Base-by-base conservation (phyloP, 2,113 vertebrate genomes). In the Tauraco erythrolophus region DNA sequence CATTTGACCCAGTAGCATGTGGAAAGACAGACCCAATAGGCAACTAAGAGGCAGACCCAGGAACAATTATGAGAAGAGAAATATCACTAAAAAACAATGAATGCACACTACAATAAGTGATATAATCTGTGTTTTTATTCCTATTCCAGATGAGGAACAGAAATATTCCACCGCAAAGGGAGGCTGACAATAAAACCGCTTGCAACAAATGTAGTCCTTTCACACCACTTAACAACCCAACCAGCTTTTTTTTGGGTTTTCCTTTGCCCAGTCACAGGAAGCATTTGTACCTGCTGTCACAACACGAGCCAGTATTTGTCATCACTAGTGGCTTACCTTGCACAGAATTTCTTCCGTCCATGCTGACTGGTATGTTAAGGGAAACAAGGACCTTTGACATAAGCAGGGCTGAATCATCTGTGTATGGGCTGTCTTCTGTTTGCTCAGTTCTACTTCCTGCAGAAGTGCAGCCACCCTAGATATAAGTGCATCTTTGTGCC, bases 221-320 rank as follows among this genome's bases (percentile, higher is more conserved):
- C 43, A 53, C 3, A 12, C 25, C 56, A 50, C 0, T 0, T 8
- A 86, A 78, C 33, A 77, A 72, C 5, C 5, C 17, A 53, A 24
- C 0, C 31, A 66, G 56, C 22, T 61, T 70, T 65, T 68, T 10
- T 16, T 46, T 11, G 2, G 18, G 5, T 30, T 75, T 62, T 35
- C 37, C n/a, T 46, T 45, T 41, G 23, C 21, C 13, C 6, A 3
- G 3, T 68, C 68, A 9, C 51, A 62, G 66, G 45, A 77, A 91
- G 50, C 24, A 50, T 45, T 70, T 54, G 16, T 28, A 62, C 30
- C 11, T 81, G 80, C 46, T 43, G 7, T 35, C 51, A 35, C 14
- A n/a, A 25, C 7, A 8, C 2, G 6, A 79, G 35, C 85, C 33
- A 37, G 24, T 30, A 31, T 33, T n/a, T 80, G 37, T 51, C 70